These are phyloP conservation scores for Apamea epomidion DNA, from an alignment of 2,888 invertebrate species.

Conservation along the genomic window DNA sequence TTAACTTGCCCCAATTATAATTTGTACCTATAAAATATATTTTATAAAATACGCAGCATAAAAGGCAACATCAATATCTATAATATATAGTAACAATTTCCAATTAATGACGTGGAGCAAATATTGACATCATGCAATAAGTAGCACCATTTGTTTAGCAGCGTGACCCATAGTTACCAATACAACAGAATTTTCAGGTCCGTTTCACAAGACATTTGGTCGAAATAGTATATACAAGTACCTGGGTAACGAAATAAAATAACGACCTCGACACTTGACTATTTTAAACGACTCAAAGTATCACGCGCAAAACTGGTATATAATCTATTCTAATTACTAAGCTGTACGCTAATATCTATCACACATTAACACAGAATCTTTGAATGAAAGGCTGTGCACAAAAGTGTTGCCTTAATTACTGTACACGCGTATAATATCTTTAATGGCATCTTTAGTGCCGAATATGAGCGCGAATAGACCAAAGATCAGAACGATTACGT, in stretches of 20 bases:
- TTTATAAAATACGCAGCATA: conserved; percentile 50
- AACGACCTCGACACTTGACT: conserved; percentile 44
- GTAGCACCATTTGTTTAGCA: conserved; percentile 68
- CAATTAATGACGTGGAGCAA: conserved; percentile 49
- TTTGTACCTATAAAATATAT: conserved; percentile 46
- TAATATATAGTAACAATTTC: conserved; percentile 41
- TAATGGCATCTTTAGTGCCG: conserved; percentile 90
- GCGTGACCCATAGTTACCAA: conserved; percentile 51
- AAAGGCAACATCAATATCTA: conserved; percentile 37
- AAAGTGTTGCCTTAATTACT: conserved; percentile 41
- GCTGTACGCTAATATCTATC: conserved; percentile 63
- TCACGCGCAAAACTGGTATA: conserved; percentile 62
- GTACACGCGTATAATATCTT: conserved; percentile 73
- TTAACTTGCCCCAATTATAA: conserved; percentile 57
- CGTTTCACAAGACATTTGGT: conserved; percentile 45
- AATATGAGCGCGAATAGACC: conserved; percentile 95
- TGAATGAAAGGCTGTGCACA: conserved; percentile 49
- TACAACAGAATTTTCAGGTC: conserved; percentile 54
- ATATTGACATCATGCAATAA: conserved; percentile 52
- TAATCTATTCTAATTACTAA: conserved; percentile 61
- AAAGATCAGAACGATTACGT: conserved; percentile 93
- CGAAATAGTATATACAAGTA: conserved; percentile 40
- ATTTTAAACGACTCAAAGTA: conserved; percentile 45
- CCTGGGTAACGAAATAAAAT: conserved; percentile 26
- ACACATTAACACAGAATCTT: conserved; percentile 67